A percentile compares a stretch with the other conserved stretches of the same genome.
These are phyloP conservation scores for Drosophila lacertosa DNA, from an alignment of 1,140 invertebrate genomes.

Conservation along the genomic window DNA sequence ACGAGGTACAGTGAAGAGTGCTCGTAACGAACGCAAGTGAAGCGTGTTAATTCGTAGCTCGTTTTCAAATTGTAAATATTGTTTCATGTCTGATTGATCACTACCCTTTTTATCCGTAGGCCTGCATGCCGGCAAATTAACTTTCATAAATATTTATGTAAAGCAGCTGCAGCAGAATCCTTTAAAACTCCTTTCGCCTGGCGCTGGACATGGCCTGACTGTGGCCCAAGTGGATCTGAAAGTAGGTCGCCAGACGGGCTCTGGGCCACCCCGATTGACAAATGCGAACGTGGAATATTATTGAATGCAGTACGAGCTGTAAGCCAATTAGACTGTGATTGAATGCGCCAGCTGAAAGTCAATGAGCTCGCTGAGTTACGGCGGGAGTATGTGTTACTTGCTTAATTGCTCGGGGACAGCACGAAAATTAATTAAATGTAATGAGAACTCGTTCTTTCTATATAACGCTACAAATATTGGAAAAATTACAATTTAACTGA, in stretches of 20 bases:
- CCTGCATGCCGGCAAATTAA: slow-evolving; percentile 72
- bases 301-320: slow-evolving; percentile 25
- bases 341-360: slow-evolving; percentile 27
- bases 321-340: slow-evolving; percentile 52
- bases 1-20: slow-evolving; percentile 28
- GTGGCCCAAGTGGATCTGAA: slow-evolving; percentile 23
- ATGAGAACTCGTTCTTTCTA: slow-evolving; percentile 1
- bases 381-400: slow-evolving; percentile 16
- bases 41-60: slow-evolving; percentile 57
- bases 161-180: slow-evolving; percentile 28
- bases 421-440: neutral
- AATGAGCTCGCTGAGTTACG: slow-evolving; percentile 3
- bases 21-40: slow-evolving; percentile 39
- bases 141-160: slow-evolving; percentile 78
- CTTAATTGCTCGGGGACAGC: slow-evolving; percentile 15
- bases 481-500: too few relatives aligned
- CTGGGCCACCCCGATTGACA: neutral
- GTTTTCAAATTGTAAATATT: slow-evolving; percentile 75
- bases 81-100: slow-evolving; percentile 73
- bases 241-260: slow-evolving; percentile 32
- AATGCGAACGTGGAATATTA: slow-evolving; percentile 31
- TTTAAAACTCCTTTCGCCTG: slow-evolving; percentile 24
- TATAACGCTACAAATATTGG: neutral
- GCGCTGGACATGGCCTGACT: neutral
- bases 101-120: neutral